Conservation (phyloP, 2,888 invertebrate species). For the Cephus spinipes region DNA sequence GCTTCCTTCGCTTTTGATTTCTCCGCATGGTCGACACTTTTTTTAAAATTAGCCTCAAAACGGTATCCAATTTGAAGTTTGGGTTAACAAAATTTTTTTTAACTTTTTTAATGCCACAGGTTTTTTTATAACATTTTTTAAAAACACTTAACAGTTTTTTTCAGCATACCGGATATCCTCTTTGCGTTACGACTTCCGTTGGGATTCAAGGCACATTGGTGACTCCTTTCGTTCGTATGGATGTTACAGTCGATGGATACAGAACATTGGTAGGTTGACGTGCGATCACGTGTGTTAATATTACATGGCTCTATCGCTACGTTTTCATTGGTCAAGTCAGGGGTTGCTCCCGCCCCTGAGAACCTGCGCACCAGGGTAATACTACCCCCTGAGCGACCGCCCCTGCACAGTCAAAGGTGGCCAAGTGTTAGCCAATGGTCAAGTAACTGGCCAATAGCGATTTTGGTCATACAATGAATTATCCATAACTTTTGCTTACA, state of each 20-base stretch:
- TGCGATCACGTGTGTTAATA: conserved; percentile 11
- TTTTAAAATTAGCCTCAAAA: background rate
- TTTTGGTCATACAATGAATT: background rate
- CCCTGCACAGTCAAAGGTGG: conserved; percentile 3
- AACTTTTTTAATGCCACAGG: background rate
- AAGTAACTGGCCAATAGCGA: background rate
- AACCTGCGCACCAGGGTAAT: conserved; percentile 37
- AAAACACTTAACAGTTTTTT: background rate
- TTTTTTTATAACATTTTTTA: background rate
- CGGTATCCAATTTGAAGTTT: background rate
- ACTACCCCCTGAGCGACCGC: conserved; percentile 27
- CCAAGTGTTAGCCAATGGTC: background rate
- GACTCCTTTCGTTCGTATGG: background rate
- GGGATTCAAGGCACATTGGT: conserved; percentile 27
- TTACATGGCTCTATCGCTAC: conserved; percentile 2
- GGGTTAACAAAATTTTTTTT: background rate
- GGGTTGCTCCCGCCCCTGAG: conserved; percentile 32
- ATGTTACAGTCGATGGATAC: background rate
- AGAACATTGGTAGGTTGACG: background rate
- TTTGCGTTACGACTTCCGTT: background rate
- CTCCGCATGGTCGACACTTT: background rate
- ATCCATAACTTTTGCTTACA: conserved; percentile 5
- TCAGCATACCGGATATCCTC: background rate
- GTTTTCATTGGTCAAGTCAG: background rate
- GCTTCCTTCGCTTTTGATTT: background rate